Evolutionary conservation across 2,888 invertebrate species (phyloP).

Genomic region (Phalera bucephala): DNA sequence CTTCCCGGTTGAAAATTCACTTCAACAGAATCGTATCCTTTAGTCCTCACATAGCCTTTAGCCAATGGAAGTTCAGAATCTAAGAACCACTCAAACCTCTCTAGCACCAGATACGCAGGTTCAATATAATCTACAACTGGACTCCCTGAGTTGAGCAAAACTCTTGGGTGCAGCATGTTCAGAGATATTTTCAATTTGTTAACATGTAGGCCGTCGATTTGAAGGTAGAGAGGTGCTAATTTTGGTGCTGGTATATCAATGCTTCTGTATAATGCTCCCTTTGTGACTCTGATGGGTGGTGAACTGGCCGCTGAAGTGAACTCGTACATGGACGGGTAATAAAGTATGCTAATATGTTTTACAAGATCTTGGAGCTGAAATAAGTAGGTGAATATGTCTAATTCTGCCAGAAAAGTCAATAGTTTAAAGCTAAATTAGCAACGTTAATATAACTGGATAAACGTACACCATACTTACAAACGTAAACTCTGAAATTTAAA

Average conservation of each 20-base stretch:
- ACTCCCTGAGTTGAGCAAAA: constrained; percentile 52
- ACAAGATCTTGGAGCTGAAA: constrained; percentile 47
- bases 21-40: constrained; percentile 55
- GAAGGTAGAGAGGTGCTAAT: constrained; percentile 59
- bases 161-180: constrained; percentile 54
- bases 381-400: background rate
- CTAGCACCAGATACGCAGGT: constrained; percentile 59
- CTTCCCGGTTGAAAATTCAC: constrained; percentile 58
- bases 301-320: constrained; percentile 53
- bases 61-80: constrained; percentile 46
- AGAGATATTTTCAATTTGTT: constrained; percentile 53
- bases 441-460: no score
- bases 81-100: constrained; percentile 65
- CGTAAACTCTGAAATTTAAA: no score
- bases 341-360: constrained; percentile 35
- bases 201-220: constrained; percentile 61
- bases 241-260: constrained; percentile 57
- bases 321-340: constrained; percentile 58
- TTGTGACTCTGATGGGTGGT: constrained; percentile 47
- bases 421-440: no score
- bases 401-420: no score
- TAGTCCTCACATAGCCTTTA: constrained; percentile 51
- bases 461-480: no score
- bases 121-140: constrained; percentile 52
- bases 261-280: constrained; percentile 32